Conservation (phyloP, 2,113 vertebrate genomes). For the Chunga burmeisteri region DNA sequence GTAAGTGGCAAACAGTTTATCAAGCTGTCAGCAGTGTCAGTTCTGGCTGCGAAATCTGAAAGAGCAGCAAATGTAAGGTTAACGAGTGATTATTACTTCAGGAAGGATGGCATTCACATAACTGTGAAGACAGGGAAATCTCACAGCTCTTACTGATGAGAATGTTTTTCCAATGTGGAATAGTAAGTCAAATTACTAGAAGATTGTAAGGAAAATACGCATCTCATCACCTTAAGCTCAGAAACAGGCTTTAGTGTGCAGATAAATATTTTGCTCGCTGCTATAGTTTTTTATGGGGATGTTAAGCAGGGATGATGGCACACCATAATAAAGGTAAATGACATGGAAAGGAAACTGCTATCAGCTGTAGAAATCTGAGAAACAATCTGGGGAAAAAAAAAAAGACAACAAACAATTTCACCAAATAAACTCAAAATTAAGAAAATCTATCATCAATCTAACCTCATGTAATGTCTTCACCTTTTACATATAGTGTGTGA, state of each 20-base stretch:
- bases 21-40: constrained; percentile 45
- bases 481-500: neutral
- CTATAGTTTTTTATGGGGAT: neutral
- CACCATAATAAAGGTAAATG: neutral
- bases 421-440: neutral
- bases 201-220: neutral
- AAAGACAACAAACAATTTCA: neutral
- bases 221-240: neutral
- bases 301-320: neutral
- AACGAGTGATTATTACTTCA: constrained; percentile 41
- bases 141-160: constrained; percentile 32
- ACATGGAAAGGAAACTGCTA: neutral
- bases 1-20: constrained; percentile 35
- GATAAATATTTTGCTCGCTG: neutral
- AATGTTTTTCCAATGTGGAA: neutral
- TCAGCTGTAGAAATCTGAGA: neutral
- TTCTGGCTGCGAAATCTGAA: constrained; percentile 24
- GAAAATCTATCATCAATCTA: neutral
- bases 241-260: neutral
- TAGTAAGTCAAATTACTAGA: neutral
- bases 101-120: constrained; percentile 32
- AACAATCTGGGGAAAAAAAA: neutral
- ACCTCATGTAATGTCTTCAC: neutral
- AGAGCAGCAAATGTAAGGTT: constrained; percentile 62
- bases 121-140: constrained; percentile 32